Percentiles rank a stretch among this genome's conserved stretches.
Evolutionary conservation across 2,888 invertebrate species (phyloP).

Genomic region (Megalurothrips usitatus): DNA sequence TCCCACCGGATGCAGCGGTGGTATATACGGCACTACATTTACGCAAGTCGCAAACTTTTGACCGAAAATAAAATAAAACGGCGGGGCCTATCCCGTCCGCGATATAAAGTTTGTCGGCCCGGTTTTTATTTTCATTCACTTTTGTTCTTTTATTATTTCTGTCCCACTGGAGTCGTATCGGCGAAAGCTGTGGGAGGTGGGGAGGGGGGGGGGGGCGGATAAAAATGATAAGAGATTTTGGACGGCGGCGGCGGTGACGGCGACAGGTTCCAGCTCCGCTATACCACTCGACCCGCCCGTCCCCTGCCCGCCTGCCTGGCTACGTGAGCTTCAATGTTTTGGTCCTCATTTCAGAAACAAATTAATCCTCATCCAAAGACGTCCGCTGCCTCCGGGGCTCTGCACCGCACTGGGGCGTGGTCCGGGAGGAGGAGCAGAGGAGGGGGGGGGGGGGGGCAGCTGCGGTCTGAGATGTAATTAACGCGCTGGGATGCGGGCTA

Average conservation of each 20-base stretch:
- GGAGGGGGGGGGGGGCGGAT: neutral
- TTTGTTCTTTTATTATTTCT: neutral
- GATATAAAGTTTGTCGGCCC: neutral
- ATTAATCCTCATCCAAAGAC: slow-evolving; percentile 24
- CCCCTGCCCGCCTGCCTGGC: neutral
- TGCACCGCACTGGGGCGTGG: too few relatives aligned
- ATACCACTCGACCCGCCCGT: neutral
- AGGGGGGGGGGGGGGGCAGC: neutral
- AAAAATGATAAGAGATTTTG: neutral
- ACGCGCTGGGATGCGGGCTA: slow-evolving; percentile 16
- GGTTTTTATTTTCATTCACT: slow-evolving; percentile 6
- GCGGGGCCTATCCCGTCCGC: neutral
- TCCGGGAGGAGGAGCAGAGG: neutral
- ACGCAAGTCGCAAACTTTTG: neutral
- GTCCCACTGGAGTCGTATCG: neutral
- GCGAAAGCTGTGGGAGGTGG: neutral
- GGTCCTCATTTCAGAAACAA: slow-evolving; percentile 16
- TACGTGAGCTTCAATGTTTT: neutral
- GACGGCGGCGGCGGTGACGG: neutral
- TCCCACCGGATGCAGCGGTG: neutral
- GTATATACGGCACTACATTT: neutral
- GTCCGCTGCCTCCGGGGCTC: neutral
- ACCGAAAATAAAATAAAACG: neutral
- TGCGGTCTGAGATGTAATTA: slow-evolving; percentile 22
- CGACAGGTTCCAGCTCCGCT: neutral